Evolutionary conservation across 2,113 vertebrate genomes (phyloP).

Genomic region (Argyrosomus japonicus): DNA sequence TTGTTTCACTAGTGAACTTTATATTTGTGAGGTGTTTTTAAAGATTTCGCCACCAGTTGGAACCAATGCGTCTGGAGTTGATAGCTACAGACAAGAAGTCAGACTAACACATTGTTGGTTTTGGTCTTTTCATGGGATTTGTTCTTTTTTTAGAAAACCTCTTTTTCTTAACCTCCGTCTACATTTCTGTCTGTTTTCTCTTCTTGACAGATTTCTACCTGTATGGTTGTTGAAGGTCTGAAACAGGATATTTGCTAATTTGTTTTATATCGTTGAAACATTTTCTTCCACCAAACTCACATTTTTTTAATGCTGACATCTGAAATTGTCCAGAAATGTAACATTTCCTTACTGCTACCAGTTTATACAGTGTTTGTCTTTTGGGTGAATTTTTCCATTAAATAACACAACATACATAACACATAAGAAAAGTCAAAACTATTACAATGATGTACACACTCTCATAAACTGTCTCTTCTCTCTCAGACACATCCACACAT

Average conservation of each 20-base stretch:
- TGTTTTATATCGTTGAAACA: background rate
- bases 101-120: too few species aligned
- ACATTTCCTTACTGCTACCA: background rate
- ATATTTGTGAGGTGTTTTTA: background rate
- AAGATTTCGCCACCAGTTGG: background rate
- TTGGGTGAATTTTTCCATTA: background rate
- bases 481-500: slow-evolving; percentile 8
- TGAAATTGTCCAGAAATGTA: background rate
- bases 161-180: background rate
- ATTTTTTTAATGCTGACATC: too few species aligned
- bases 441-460: background rate
- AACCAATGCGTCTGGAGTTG: background rate
- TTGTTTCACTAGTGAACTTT: background rate
- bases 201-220: background rate
- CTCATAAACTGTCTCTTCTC: background rate
- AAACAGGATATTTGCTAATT: background rate
- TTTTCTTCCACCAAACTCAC: background rate
- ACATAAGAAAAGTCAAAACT: slow-evolving; percentile 8
- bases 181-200: background rate
- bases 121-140: background rate
- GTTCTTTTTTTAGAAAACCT: background rate
- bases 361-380: background rate
- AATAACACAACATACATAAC: slow-evolving; percentile 28
- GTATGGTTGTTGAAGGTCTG: background rate
- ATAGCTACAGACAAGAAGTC: too few species aligned